Base-by-base conservation (phyloP, 2,888 invertebrate species). In the Trachelus stipa region DNA sequence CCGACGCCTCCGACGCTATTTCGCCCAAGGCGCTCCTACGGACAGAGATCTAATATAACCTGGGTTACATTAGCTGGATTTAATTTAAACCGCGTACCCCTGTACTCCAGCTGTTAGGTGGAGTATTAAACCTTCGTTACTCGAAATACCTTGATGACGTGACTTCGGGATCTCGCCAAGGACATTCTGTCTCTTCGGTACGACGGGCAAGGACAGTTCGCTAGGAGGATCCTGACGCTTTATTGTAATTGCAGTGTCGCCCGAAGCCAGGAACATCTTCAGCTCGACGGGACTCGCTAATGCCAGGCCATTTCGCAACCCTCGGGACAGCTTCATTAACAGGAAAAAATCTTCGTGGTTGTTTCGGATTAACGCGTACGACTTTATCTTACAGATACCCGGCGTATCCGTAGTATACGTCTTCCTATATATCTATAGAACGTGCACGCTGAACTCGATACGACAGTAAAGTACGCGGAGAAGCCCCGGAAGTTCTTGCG, bases 31-130 rank as follows among this genome's bases (percentile, higher is more conserved):
- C 83, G 71, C 69, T 71, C 74, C 35, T 68, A 81, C 83, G 82
- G 83, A 82, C 83, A 84, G 86, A 88, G 88, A 88, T 87, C 89
- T 89, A 89, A 89, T 89, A 88, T 86, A 89, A 84, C 86, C 85
- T 84, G 85, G 86, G 87, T 88, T 88, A 88, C 88, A 89, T 89
- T 89, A 88, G 88, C 86, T 83, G 88, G 88, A 89, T 89, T 89
- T 89, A 88, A 89, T 89, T 89, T 88, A 88, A 88, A 85, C 85
- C 84, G 83, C 77, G 82, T 81, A 83, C 81, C 77, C 80, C 83
- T 80, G 74, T 33, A 31, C 71, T 34, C 71, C 4, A 9, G 12
- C 71, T 71, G 34, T 31, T 71, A 31, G 71, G 12, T 12, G 31
- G 31, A 71, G 12, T 31, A 71, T 31, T 34, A 31, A 71, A 12